Percentiles rank a stretch among this genome's conserved stretches.
These are phyloP conservation scores for Anoplopoma fimbria DNA, from an alignment of 2,113 vertebrate genomes.

Conservation along the genomic window DNA sequence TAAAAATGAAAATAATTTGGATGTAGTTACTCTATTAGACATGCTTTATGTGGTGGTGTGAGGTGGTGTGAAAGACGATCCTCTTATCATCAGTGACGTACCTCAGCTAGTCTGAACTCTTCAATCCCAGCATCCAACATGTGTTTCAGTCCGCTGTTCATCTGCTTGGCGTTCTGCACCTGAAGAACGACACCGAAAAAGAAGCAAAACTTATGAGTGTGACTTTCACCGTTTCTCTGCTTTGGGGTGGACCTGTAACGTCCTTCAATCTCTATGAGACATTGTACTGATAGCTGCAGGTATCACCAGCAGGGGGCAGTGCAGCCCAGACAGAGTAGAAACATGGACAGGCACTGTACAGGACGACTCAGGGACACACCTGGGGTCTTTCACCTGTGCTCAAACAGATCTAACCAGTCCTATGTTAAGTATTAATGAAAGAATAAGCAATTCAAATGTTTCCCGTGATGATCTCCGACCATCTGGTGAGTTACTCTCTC, in stretches of 20 bases:
- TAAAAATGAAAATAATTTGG: neutral
- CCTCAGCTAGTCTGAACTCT: slow-evolving; percentile 94
- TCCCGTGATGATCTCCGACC: neutral
- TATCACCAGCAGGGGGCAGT: slow-evolving; percentile 1
- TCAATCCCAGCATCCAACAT: slow-evolving; percentile 94
- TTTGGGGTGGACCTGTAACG: neutral
- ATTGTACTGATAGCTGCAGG: neutral
- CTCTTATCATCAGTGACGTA: slow-evolving; percentile 53
- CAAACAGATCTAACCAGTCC: neutral
- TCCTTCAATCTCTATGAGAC: neutral
- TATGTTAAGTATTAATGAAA: neutral
- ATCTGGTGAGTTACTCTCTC: neutral
- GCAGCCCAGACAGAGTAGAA: neutral
- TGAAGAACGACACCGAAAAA: slow-evolving; percentile 76
- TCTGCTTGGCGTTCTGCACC: slow-evolving; percentile 99
- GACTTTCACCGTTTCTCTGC: neutral
- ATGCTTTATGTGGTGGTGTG: neutral
- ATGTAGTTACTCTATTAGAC: neutral
- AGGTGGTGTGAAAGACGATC: neutral
- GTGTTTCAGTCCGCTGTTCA: slow-evolving; percentile 98
- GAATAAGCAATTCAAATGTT: neutral
- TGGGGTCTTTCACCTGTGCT: slow-evolving; percentile 6
- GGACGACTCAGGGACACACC: neutral
- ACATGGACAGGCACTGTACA: neutral
- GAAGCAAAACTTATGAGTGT: no score